phyloP scores from a whole-genome alignment of 2,113 vertebrate species.

The Xenus cinereus region DNA sequence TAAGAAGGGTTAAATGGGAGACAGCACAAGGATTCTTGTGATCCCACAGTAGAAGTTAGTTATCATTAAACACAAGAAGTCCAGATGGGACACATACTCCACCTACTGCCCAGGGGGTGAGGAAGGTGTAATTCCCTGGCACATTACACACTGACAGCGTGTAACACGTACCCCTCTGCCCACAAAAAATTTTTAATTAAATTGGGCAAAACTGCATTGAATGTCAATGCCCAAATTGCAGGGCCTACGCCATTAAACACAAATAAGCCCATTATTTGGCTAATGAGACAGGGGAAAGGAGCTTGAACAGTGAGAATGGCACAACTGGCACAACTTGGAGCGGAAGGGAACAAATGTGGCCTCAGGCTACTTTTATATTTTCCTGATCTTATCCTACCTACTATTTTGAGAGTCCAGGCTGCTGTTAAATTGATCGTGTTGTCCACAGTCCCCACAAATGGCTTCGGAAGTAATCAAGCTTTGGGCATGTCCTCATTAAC shows the following conservation, averaged over 20 bases:
- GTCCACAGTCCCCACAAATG: not conserved
- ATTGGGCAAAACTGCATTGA: not conserved
- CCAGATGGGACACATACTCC: not conserved
- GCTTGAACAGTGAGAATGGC: not conserved
- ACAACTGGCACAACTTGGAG: not conserved
- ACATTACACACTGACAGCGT: rapidly evolving
- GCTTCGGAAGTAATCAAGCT: not conserved
- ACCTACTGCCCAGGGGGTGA: not conserved
- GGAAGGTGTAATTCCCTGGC: not conserved
- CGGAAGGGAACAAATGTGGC: not conserved
- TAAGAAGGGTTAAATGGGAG: not conserved
- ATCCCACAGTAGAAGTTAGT: not conserved
- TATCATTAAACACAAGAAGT: not conserved
- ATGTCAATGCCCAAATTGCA: not conserved
- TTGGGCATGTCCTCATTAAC: not conserved
- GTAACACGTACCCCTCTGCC: not conserved
- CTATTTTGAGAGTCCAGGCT: constrained; percentile 23
- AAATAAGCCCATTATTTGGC: not conserved
- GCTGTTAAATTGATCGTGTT: constrained; percentile 1
- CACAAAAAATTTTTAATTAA: not conserved
- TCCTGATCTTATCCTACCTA: constrained; percentile 14
- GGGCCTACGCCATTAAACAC: not conserved
- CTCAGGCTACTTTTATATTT: not conserved
- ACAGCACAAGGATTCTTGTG: not conserved
- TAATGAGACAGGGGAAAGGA: not conserved